Percentiles rank a stretch among this genome's conserved stretches.
phyloP scores from a whole-genome alignment of 2,113 vertebrate species.

The Cnemophilus loriae region DNA sequence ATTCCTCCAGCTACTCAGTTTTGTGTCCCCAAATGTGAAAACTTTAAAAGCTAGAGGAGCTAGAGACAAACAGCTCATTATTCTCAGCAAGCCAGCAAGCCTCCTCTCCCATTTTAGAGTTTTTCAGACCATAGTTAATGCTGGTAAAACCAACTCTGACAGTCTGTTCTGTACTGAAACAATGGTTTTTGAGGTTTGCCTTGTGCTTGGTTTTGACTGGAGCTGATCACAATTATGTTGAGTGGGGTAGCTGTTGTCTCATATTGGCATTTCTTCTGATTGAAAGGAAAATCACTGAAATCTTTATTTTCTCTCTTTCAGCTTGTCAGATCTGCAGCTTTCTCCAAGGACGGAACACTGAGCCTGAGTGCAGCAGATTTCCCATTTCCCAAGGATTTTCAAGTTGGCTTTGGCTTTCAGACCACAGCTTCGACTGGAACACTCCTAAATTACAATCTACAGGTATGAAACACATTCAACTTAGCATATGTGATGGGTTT shows the following conservation, averaged over 20 bases:
- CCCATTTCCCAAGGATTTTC: slow-evolving; percentile 54
- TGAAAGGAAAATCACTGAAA: background rate
- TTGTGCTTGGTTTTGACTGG: background rate
- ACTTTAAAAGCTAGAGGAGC: background rate
- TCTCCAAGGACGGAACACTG: slow-evolving; percentile 68
- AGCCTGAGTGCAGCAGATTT: slow-evolving; percentile 38
- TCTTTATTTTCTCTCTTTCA: slow-evolving; percentile 24
- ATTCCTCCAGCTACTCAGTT: background rate
- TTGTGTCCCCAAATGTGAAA: background rate
- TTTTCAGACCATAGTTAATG: background rate
- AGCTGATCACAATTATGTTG: background rate
- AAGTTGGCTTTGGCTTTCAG: slow-evolving; percentile 77
- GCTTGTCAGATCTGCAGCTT: slow-evolving; percentile 72
- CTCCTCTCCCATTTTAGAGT: background rate
- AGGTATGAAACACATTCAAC: slow-evolving; percentile 38
- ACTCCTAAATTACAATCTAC: slow-evolving; percentile 59
- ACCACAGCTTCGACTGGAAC: slow-evolving; percentile 58
- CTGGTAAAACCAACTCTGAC: background rate
- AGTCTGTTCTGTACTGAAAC: background rate
- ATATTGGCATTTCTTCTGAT: background rate
- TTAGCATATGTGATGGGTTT: background rate
- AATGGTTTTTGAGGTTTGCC: background rate
- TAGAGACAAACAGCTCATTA: background rate
- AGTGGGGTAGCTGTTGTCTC: background rate
- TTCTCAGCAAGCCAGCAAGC: background rate